phyloP scores from a whole-genome alignment of 2,797 vertebrate species.

The Crocodylus rhombifer region DNA sequence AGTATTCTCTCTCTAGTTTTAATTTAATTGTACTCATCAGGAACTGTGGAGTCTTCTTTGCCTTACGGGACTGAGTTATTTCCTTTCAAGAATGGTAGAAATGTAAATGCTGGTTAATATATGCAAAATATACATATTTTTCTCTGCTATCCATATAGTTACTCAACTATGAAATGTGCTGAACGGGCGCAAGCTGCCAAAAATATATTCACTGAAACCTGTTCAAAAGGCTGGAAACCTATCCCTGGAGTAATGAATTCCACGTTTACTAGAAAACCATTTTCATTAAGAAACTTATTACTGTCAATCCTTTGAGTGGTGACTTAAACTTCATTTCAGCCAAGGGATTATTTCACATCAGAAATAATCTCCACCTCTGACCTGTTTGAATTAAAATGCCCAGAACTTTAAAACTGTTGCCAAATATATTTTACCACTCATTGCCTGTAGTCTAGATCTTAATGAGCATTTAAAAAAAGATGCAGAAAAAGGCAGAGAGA shows the following conservation, averaged over 20 bases:
- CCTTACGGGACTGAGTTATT: not conserved
- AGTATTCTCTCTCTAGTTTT: not conserved
- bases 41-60: not conserved
- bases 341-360: not conserved
- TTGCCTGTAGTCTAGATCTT: not conserved
- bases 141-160: not conserved
- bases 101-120: not conserved
- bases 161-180: not conserved
- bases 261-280: not conserved
- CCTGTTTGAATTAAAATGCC: not conserved
- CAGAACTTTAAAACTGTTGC: not conserved
- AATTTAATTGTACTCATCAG: not conserved
- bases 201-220: not conserved
- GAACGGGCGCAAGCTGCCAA: not conserved
- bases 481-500: not conserved
- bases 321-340: not conserved
- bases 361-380: not conserved
- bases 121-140: not conserved
- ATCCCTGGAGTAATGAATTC: not conserved
- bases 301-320: not conserved
- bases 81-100: not conserved
- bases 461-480: not conserved
- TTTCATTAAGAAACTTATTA: not conserved
- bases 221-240: not conserved
- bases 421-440: not conserved